Conservation (phyloP, 2,797 vertebrate genomes). For the Lophius americanus region DNA sequence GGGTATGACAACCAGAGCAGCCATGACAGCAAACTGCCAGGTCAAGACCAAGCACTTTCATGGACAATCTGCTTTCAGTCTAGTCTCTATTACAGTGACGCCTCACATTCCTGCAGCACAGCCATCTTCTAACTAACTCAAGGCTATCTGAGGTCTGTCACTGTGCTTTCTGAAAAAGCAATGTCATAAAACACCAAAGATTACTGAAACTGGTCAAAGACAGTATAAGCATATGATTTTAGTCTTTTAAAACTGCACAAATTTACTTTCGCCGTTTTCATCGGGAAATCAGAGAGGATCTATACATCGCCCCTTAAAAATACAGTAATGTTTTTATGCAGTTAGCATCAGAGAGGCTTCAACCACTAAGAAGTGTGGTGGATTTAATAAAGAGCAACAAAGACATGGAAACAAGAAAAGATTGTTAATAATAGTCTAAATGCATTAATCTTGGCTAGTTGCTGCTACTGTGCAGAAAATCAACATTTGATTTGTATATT, state of each 20-base stretch:
- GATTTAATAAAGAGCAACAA: too few relatives aligned
- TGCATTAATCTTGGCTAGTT: too few relatives aligned
- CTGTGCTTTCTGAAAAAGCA: slow-evolving; percentile 10
- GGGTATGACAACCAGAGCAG: slow-evolving; percentile 52
- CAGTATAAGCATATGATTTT: not conserved
- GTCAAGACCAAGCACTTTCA: slow-evolving; percentile 75
- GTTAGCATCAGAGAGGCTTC: too few relatives aligned
- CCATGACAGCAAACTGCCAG: slow-evolving; percentile 60
- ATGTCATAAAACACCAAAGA: not conserved
- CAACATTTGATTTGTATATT: too few relatives aligned
- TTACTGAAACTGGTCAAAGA: not conserved
- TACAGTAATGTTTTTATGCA: too few relatives aligned
- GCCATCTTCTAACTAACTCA: slow-evolving; percentile 58
- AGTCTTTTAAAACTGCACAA: not conserved
- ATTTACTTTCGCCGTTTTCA: not conserved
- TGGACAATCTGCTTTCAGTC: slow-evolving; percentile 67
- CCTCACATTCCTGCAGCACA: slow-evolving; percentile 49
- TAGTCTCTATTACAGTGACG: slow-evolving; percentile 61
- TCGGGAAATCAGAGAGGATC: too few relatives aligned
- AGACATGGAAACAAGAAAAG: too few relatives aligned
- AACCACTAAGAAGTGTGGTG: too few relatives aligned
- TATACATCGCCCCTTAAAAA: too few relatives aligned
- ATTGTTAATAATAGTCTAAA: too few relatives aligned
- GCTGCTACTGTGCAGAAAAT: too few relatives aligned
- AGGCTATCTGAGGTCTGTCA: slow-evolving; percentile 42